A percentile compares a stretch with the other conserved stretches of the same genome.
Conservation (phyloP, 2,113 vertebrate species). For the Triplophysa siluroides region DNA sequence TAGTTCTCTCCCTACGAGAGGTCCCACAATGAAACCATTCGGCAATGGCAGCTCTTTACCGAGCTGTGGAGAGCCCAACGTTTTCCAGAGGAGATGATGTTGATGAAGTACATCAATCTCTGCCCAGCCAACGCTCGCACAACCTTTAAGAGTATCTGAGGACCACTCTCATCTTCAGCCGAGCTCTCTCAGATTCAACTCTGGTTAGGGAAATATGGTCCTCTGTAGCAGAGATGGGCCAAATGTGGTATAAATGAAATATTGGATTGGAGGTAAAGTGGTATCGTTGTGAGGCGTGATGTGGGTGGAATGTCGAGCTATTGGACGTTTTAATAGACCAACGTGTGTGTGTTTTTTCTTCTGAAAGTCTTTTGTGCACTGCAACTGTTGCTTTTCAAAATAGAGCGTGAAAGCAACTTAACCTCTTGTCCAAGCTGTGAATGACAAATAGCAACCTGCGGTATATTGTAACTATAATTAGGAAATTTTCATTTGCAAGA, state of each 20-base stretch:
- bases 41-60: not conserved
- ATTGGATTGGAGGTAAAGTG: not conserved
- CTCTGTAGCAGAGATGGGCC: not conserved
- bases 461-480: slow-evolving; percentile 6
- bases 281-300: not conserved
- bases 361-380: slow-evolving; percentile 41
- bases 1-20: slow-evolving; percentile 53
- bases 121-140: slow-evolving; percentile 10
- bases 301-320: not conserved
- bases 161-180: not conserved
- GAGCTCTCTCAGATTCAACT: slow-evolving; percentile 23
- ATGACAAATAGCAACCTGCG: not conserved
- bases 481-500: not conserved
- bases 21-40: slow-evolving; percentile 48
- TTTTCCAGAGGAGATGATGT: slow-evolving; percentile 31
- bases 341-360: slow-evolving; percentile 22
- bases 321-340: not conserved
- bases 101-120: slow-evolving; percentile 3
- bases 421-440: slow-evolving; percentile 4
- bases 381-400: slow-evolving; percentile 28
- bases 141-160: slow-evolving; percentile 25
- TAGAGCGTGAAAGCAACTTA: not conserved
- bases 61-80: too few relatives aligned
- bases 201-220: slow-evolving; percentile 3
- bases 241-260: not conserved